A percentile compares a stretch with the other conserved stretches of the same genome.
Conservation (phyloP, 2,113 vertebrate species). For the Pristiophorus japonicus region DNA sequence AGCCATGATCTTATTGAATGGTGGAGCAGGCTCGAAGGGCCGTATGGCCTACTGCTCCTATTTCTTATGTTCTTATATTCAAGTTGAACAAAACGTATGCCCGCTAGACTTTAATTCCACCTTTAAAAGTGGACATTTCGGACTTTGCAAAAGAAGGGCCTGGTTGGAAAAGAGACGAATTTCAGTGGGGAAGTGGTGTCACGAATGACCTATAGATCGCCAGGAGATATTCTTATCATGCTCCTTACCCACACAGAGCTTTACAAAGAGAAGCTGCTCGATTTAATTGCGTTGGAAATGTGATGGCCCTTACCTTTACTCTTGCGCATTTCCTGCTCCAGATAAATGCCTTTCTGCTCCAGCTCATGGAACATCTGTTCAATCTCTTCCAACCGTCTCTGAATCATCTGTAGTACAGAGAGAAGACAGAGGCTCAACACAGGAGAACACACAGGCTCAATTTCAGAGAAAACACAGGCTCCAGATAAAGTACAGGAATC, state of each 20-base stretch:
- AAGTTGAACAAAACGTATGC: background rate
- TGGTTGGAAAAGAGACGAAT: background rate
- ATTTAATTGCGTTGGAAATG: background rate
- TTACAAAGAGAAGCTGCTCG: background rate
- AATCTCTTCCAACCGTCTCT: conserved; percentile 83
- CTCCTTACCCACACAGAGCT: background rate
- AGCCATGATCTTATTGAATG: too few relatives aligned
- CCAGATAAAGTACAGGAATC: background rate
- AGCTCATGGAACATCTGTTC: conserved; percentile 76
- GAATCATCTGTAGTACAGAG: conserved; percentile 65
- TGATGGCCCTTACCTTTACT: conserved; percentile 59
- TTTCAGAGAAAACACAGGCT: background rate
- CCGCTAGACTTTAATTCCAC: background rate
- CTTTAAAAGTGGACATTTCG: background rate
- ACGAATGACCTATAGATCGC: background rate
- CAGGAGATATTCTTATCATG: background rate
- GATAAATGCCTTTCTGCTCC: conserved; percentile 68
- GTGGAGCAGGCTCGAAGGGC: too few relatives aligned
- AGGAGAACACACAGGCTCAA: background rate
- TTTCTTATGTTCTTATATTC: too few relatives aligned
- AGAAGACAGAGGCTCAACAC: background rate
- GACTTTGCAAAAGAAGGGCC: background rate
- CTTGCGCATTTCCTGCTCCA: conserved; percentile 68
- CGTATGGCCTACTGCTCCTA: too few relatives aligned
- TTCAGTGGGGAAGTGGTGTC: background rate